Conservation (phyloP, 2,797 vertebrate species). For the Muscicapa comitata region DNA sequence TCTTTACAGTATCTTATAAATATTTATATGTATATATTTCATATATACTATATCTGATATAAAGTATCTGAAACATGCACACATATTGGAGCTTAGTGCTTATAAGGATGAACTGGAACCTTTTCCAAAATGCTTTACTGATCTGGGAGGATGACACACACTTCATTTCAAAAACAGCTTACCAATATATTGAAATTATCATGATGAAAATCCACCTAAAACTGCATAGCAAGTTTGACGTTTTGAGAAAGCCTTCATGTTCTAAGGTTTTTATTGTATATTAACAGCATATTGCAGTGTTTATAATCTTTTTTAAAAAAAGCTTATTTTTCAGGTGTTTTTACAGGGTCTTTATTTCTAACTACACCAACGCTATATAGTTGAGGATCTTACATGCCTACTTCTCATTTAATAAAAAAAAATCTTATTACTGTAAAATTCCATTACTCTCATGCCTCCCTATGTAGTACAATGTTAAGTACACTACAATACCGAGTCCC, state of each 20-base stretch:
- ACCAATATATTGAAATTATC: background rate
- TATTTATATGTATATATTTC: background rate
- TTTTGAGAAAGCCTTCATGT: background rate
- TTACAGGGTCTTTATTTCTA: conserved; percentile 21
- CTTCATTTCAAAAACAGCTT: background rate
- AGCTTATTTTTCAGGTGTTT: background rate
- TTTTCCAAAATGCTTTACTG: background rate
- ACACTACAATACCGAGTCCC: conserved; percentile 75
- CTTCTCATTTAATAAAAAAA: conserved; percentile 75
- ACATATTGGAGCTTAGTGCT: background rate
- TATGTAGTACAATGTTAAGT: conserved; percentile 79
- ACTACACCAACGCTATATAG: conserved; percentile 36
- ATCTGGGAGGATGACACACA: rapidly evolving
- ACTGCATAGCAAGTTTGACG: background rate
- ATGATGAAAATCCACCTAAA: background rate
- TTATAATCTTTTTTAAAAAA: background rate
- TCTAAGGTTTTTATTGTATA: background rate
- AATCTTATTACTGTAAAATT: conserved; percentile 75
- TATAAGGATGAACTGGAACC: background rate
- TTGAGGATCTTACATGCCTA: conserved; percentile 42
- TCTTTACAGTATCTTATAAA: background rate
- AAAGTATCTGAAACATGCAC: background rate
- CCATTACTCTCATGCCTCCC: conserved; percentile 75
- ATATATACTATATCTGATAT: background rate
- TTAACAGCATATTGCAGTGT: background rate